phyloP scores from a whole-genome alignment of 2,113 vertebrate genomes.

The Tretioscincus oriximinensis region DNA sequence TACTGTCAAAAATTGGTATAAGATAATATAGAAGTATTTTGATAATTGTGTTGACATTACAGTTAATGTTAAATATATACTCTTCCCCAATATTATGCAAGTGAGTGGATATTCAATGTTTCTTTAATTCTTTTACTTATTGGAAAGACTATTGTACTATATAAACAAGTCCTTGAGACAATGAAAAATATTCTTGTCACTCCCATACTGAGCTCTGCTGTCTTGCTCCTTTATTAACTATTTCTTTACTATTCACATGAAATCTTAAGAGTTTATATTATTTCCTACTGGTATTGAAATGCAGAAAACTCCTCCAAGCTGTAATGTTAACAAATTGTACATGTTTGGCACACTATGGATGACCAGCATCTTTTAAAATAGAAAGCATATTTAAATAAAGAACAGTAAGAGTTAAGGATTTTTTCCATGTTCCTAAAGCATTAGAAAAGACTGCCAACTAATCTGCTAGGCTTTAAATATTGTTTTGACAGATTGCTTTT shows the following conservation, averaged over 20 bases:
- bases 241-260: constrained; percentile 39
- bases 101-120: neutral
- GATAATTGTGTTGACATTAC: neutral
- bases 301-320: neutral
- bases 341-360: neutral
- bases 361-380: neutral
- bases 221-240: constrained; percentile 55
- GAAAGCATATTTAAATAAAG: constrained; percentile 69
- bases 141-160: constrained; percentile 28
- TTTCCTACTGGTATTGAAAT: constrained; percentile 11
- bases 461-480: constrained; percentile 92
- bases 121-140: constrained; percentile 34
- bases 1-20: constrained; percentile 30
- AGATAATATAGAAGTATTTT: neutral
- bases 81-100: neutral
- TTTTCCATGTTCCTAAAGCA: constrained; percentile 79
- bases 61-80: neutral
- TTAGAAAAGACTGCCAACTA: constrained; percentile 85
- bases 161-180: constrained; percentile 19
- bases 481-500: constrained; percentile 86
- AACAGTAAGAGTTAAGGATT: constrained; percentile 87
- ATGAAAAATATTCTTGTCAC: constrained; percentile 54
- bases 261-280: constrained; percentile 19
- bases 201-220: constrained; percentile 43
- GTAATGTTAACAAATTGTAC: neutral